Evolutionary conservation across 2,113 vertebrate species (phyloP).

Genomic region (Lutjanus erythropterus): DNA sequence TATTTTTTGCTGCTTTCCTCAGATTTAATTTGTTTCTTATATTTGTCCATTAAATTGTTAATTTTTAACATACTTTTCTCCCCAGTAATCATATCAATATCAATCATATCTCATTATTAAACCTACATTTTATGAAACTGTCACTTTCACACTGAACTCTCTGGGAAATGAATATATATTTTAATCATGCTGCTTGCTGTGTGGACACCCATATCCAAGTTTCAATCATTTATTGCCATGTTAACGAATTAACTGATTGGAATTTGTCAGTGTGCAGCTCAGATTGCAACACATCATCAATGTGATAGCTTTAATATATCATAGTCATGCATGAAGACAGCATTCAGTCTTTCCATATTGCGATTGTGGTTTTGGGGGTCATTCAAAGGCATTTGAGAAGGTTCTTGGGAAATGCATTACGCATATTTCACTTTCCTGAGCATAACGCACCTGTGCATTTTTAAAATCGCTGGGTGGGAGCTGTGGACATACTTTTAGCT

Average conservation of each 20-base stretch:
- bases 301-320: conserved; percentile 77
- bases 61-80: too few relatives aligned
- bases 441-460: conserved; percentile 32
- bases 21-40: not conserved
- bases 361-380: conserved; percentile 27
- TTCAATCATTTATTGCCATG: conserved; percentile 32
- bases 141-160: not conserved
- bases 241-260: conserved; percentile 54
- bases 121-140: not conserved
- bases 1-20: not conserved
- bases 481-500: conserved; percentile 35
- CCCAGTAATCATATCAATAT: not conserved
- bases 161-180: not conserved
- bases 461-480: conserved; percentile 9
- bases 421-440: conserved; percentile 34
- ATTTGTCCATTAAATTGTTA: not conserved
- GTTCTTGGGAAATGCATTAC: conserved; percentile 21
- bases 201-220: conserved; percentile 26
- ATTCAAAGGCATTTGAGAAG: conserved; percentile 16
- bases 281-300: conserved; percentile 50
- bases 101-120: not conserved
- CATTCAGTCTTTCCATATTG: conserved; percentile 48
- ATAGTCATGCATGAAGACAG: conserved; percentile 67
- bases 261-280: conserved; percentile 34
- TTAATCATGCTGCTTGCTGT: conserved; percentile 36